Conservation (phyloP, 2,797 vertebrate genomes). For the Peromyscus aztecus region DNA sequence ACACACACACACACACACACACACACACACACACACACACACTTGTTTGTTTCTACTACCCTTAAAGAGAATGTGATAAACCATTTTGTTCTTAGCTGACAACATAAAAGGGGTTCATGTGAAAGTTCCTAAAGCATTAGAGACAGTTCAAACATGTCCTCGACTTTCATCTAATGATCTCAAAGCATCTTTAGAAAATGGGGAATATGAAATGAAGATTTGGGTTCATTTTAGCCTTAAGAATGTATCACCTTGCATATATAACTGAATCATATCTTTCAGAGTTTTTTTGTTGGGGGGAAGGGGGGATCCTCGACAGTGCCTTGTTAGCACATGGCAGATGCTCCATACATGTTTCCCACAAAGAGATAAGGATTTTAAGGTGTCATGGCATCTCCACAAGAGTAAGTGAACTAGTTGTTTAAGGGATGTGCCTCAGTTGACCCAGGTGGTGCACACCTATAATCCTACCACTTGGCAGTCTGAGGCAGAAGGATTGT, state of each 20-base stretch:
- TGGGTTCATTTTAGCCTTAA: constrained; percentile 8
- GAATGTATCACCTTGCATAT: not conserved
- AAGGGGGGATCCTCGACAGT: too few relatives aligned
- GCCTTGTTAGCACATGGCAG: not conserved
- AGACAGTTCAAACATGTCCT: not conserved
- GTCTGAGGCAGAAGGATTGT: not conserved
- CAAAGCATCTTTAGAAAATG: not conserved
- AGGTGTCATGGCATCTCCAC: not conserved
- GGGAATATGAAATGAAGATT: not conserved
- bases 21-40: constrained; percentile 17
- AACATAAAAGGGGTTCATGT: not conserved
- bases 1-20: constrained; percentile 25
- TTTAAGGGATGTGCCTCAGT: not conserved
- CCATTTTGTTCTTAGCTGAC: constrained; percentile 30
- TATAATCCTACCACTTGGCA: not conserved
- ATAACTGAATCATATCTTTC: not conserved
- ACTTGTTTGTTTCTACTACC: not conserved
- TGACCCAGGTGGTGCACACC: not conserved
- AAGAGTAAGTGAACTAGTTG: not conserved
- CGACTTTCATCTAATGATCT: not conserved
- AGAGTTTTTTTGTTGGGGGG: not conserved
- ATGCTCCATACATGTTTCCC: not conserved
- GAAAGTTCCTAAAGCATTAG: not conserved
- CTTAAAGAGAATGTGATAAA: constrained; percentile 42
- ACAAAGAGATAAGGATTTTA: not conserved